Evolutionary conservation across 2,888 invertebrate species (phyloP), one percentile per base, ranked within the genome.

Genomic region (Venustoraphidia nigricollis): DNA sequence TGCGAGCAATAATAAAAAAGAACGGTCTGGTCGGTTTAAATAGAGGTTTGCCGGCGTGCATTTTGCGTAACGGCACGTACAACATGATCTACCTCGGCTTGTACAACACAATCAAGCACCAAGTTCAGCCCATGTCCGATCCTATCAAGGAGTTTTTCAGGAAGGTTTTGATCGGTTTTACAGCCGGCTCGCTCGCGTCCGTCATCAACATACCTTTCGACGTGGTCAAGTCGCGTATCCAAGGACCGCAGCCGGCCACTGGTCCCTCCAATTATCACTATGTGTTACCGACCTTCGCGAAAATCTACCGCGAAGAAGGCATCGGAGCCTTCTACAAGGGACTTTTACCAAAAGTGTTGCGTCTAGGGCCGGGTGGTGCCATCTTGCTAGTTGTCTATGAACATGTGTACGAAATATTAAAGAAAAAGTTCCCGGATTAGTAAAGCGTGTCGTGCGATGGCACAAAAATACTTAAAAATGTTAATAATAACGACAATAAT

Each of bases 41-140:
- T 61, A 90, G 88, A 65, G 95, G 94, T 2, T 65, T 95, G 0
- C 83, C 88, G 0, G 87, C 94, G 0, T 95, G 94, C 1, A 78
- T 94, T 59, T 82, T 83, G 8, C 75, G 95, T 55, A 92, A 94
- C 70, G 92, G 90, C 1, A 73, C 87, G 6, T 95, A 93, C 64
- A 96, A 95, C 64, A 87, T 86, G 79, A 76, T 93, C 44, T 96
- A 95, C 66, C 94, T 96, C 63, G 92, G 95, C 36, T 89, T 94
- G 63, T 95, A 95, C 9, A 40, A 38, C n/a, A n/a, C 17, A 47
- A 6, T 34, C 36, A 37, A 34, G 40, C 41, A 36, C 9, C 9
- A 35, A 39, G 11, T 14, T 9, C 17, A 39, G 2, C 14, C 9
- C 1, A 13, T 14, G 10, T n/a, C 27, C 76, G 83, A 87, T 65